Conservation (phyloP, 2,888 invertebrate species). For the Ophion ventricosus region DNA sequence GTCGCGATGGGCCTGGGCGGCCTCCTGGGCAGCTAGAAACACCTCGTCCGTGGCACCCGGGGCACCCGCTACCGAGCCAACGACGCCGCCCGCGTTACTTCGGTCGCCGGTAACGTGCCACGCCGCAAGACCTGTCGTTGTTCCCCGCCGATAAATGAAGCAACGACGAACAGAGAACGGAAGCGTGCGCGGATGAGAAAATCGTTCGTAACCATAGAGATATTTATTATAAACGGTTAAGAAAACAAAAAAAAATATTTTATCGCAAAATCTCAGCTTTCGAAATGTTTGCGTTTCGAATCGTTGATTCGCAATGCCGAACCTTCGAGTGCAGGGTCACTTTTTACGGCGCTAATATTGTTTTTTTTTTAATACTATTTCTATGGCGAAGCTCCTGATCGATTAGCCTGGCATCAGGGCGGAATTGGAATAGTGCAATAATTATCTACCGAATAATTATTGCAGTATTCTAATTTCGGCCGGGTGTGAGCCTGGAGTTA, state of each 20-base stretch:
- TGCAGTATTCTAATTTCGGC: no score
- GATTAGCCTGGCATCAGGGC: neutral
- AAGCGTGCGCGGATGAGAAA: slow-evolving; percentile 36
- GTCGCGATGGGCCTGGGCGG: slow-evolving; percentile 91
- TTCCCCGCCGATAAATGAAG: neutral
- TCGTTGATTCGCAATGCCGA: neutral
- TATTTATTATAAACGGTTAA: neutral
- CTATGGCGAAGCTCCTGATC: no score
- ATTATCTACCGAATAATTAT: no score
- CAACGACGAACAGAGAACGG: slow-evolving; percentile 21
- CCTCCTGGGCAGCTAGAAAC: slow-evolving; percentile 92
- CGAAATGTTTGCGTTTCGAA: neutral
- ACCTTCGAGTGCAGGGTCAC: neutral
- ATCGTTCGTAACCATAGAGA: neutral
- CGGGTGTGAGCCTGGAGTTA: neutral
- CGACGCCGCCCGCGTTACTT: slow-evolving; percentile 86
- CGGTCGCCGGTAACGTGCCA: slow-evolving; percentile 93
- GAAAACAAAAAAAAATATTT: neutral
- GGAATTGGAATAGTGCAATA: neutral
- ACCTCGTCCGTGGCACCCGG: slow-evolving; percentile 88
- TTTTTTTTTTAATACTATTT: no score
- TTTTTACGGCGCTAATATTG: neutral
- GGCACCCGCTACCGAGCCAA: slow-evolving; percentile 79
- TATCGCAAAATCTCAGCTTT: neutral
- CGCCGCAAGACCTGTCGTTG: slow-evolving; percentile 89